Evolutionary conservation across 23 tunicate genomes (phyloP).

Genomic region (Halocynthia aurantium): DNA sequence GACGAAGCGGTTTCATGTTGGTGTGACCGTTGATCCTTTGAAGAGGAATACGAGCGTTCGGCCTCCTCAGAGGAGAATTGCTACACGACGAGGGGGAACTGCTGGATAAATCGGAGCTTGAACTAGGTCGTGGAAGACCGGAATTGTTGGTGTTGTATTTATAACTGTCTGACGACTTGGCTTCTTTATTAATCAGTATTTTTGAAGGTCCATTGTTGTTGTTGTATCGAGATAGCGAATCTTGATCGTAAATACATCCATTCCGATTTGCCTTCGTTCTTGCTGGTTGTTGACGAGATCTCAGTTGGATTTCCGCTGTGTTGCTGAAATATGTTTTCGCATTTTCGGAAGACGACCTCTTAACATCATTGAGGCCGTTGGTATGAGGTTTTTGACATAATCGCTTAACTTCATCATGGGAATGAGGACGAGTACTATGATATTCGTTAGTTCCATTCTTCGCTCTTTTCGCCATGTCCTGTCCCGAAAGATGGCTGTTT

Average conservation of each 20-base stretch:
- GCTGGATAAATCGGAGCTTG: slow-evolving; percentile 15
- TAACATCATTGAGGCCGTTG: background rate
- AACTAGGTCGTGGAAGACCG: background rate
- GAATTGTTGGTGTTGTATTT: background rate
- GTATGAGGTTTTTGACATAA: background rate
- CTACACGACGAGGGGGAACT: background rate
- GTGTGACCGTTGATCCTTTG: slow-evolving; percentile 14
- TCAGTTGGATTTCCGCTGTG: background rate
- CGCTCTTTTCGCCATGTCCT: slow-evolving; percentile 1
- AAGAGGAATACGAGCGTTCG: slow-evolving; percentile 6
- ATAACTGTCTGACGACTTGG: background rate
- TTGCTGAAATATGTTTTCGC: background rate
- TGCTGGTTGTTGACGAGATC: background rate
- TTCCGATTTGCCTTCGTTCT: slow-evolving; percentile 5
- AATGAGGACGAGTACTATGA: background rate
- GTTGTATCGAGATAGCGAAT: slow-evolving; percentile 1
- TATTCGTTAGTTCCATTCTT: background rate
- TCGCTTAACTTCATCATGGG: background rate
- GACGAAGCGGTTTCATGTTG: slow-evolving; percentile 7
- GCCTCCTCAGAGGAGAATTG: background rate
- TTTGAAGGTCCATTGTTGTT: slow-evolving; percentile 25
- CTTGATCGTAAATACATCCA: slow-evolving; percentile 3
- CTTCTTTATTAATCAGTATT: slow-evolving; percentile 1
- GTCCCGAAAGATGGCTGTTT: slow-evolving; percentile 2
- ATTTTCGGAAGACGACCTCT: slow-evolving; percentile 10